Percentiles rank a stretch among this genome's conserved stretches.
phyloP scores from a whole-genome alignment of 2,797 vertebrate genomes.

The Sandelia bainsii region DNA sequence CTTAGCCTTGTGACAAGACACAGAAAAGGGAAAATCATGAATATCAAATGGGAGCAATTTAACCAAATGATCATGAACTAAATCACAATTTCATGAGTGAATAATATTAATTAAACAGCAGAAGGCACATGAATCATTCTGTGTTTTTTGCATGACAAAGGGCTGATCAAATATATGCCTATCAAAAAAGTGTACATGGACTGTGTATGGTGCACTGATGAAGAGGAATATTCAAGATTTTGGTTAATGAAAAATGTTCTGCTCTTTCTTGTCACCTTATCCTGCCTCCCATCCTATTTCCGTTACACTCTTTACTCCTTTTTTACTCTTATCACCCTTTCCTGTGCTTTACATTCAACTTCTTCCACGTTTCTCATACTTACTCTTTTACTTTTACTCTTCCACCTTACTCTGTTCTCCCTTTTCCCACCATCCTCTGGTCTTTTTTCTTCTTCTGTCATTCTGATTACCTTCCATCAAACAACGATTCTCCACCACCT shows the following conservation, averaged over 20 bases:
- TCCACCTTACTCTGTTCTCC: background rate
- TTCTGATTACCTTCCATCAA: background rate
- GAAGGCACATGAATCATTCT: conserved; percentile 75
- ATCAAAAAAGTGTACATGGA: conserved; percentile 25
- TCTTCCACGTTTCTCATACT: background rate
- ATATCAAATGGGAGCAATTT: conserved; percentile 85
- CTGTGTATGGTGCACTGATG: conserved; percentile 22
- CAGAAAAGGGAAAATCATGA: conserved; percentile 82
- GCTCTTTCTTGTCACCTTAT: conserved; percentile 16
- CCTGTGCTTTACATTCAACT: conserved; percentile 16
- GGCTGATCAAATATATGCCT: conserved; percentile 62
- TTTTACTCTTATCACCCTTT: conserved; percentile 10
- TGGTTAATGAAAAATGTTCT: conserved; percentile 32
- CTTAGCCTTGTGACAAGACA: conserved; percentile 79
- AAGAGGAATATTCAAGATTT: conserved; percentile 45
- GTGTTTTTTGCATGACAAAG: conserved; percentile 67
- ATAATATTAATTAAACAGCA: conserved; percentile 84
- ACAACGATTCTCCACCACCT: background rate
- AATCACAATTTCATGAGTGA: conserved; percentile 86
- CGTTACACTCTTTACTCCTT: conserved; percentile 6
- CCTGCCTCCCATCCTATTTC: background rate
- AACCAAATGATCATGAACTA: conserved; percentile 83
- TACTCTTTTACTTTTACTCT: background rate
- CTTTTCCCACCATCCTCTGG: background rate
- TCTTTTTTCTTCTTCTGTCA: background rate